phyloP scores from a whole-genome alignment of 2,888 invertebrate species.

The Harmothoe impar region DNA sequence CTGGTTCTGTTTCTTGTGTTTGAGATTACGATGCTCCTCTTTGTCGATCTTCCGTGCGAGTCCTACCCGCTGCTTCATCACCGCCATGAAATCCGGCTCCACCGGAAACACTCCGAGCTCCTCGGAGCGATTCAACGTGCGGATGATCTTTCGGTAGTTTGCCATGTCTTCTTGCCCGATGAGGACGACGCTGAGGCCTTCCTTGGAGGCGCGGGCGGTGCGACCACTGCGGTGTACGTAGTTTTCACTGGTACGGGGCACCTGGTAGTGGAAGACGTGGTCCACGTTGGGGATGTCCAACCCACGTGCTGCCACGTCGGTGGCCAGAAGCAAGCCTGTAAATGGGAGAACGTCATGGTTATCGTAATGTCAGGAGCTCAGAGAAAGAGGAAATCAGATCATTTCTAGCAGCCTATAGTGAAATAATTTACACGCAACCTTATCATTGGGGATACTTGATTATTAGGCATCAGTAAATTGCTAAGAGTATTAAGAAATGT shows the following conservation, averaged over 20 bases:
- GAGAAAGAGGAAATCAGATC: background rate
- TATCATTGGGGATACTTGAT: too few relatives aligned
- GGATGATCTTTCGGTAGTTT: slow-evolving; percentile 90
- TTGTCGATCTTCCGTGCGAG: slow-evolving; percentile 92
- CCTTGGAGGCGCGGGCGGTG: slow-evolving; percentile 94
- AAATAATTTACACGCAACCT: too few relatives aligned
- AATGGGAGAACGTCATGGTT: too few relatives aligned
- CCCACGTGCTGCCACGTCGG: slow-evolving; percentile 98
- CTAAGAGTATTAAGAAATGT: too few relatives aligned
- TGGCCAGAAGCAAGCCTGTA: slow-evolving; percentile 89
- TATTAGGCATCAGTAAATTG: too few relatives aligned
- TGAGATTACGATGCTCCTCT: slow-evolving; percentile 87
- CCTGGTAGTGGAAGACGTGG: slow-evolving; percentile 98
- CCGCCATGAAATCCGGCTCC: slow-evolving; percentile 86
- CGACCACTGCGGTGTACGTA: slow-evolving; percentile 98
- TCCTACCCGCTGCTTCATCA: slow-evolving; percentile 89
- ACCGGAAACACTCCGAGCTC: slow-evolving; percentile 94
- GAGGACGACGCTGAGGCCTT: slow-evolving; percentile 95
- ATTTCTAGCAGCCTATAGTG: too few relatives aligned
- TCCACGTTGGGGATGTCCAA: slow-evolving; percentile 96
- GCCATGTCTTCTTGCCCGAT: slow-evolving; percentile 94
- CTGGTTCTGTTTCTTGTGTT: slow-evolving; percentile 85
- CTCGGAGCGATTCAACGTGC: slow-evolving; percentile 92
- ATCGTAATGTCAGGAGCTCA: slow-evolving; percentile 64
- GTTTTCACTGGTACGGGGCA: slow-evolving; percentile 87